Conservation (phyloP, 2,888 invertebrate species). For the Tetragonisca angustula region DNA sequence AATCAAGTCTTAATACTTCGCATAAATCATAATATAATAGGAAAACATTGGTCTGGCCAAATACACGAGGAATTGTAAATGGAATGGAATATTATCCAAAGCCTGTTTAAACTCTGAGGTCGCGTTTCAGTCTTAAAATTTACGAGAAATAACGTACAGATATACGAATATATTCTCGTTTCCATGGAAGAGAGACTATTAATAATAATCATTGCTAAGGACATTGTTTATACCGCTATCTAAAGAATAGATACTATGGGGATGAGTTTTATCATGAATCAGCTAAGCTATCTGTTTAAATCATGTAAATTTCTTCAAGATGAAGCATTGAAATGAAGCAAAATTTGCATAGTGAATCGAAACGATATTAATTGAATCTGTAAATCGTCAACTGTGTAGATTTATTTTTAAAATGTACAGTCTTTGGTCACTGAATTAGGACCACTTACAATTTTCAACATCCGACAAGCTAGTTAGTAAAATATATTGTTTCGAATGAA, state of each 20-base stretch:
- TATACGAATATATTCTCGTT: not conserved
- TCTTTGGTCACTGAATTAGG: too few relatives aligned
- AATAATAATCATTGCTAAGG: conserved; percentile 31
- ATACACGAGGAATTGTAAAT: not conserved
- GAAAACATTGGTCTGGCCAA: not conserved
- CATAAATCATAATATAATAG: not conserved
- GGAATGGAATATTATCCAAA: not conserved
- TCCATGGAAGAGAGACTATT: conserved; percentile 25
- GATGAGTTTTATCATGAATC: not conserved
- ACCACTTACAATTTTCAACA: too few relatives aligned
- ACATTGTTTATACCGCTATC: conserved; percentile 32
- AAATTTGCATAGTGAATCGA: not conserved
- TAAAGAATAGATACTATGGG: conserved; percentile 31
- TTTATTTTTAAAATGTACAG: too few relatives aligned
- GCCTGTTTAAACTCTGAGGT: not conserved
- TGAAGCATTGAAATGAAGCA: not conserved
- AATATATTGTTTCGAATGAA: too few relatives aligned
- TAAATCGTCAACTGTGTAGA: too few relatives aligned
- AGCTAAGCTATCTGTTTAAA: not conserved
- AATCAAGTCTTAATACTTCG: not conserved
- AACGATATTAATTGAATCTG: not conserved
- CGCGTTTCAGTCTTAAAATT: conserved; percentile 3
- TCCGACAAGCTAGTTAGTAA: too few relatives aligned
- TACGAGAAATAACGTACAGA: not conserved
- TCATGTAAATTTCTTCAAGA: not conserved